phyloP scores from a whole-genome alignment of 2,888 invertebrate genomes.

The Coenonympha arcania region DNA sequence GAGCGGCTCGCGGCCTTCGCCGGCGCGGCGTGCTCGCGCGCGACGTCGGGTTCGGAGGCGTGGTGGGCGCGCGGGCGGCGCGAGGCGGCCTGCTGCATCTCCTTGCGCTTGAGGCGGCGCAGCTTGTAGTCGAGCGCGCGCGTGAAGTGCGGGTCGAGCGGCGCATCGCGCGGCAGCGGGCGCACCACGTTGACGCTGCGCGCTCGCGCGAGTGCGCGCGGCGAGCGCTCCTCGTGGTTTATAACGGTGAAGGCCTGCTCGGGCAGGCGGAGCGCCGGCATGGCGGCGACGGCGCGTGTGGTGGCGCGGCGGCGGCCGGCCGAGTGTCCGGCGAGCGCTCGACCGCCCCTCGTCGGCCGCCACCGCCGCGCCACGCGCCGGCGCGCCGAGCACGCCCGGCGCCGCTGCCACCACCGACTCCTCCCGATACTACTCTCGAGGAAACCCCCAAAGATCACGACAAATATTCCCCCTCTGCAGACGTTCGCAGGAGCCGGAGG shows the following conservation, averaged over 20 bases:
- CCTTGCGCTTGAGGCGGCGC: constrained; percentile 78
- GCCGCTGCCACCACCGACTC: background rate
- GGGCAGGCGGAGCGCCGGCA: constrained; percentile 54
- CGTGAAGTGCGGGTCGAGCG: constrained; percentile 75
- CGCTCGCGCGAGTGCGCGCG: constrained; percentile 17
- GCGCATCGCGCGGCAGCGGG: constrained; percentile 46
- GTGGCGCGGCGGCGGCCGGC: constrained; percentile 24
- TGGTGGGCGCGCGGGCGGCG: constrained; percentile 45
- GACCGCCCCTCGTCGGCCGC: constrained; percentile 7
- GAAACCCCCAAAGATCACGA: too few relatives aligned
- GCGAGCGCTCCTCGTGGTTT: constrained; percentile 31
- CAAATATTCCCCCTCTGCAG: too few relatives aligned
- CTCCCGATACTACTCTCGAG: too few relatives aligned
- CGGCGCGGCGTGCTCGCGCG: constrained; percentile 26
- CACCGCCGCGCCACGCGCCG: constrained; percentile 33
- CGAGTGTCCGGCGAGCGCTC: constrained; percentile 36
- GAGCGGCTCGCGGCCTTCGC: constrained; percentile 41
- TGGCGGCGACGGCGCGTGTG: constrained; percentile 31
- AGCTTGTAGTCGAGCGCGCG: constrained; percentile 82
- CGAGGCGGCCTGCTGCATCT: constrained; percentile 53
- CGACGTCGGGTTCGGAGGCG: constrained; percentile 77
- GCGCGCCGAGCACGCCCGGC: constrained; percentile 50
- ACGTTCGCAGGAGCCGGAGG: too few relatives aligned
- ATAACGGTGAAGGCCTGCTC: constrained; percentile 51
- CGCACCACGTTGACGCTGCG: constrained; percentile 52